phyloP scores from a whole-genome alignment of 2,888 invertebrate species.

The Drosophila siamana region DNA sequence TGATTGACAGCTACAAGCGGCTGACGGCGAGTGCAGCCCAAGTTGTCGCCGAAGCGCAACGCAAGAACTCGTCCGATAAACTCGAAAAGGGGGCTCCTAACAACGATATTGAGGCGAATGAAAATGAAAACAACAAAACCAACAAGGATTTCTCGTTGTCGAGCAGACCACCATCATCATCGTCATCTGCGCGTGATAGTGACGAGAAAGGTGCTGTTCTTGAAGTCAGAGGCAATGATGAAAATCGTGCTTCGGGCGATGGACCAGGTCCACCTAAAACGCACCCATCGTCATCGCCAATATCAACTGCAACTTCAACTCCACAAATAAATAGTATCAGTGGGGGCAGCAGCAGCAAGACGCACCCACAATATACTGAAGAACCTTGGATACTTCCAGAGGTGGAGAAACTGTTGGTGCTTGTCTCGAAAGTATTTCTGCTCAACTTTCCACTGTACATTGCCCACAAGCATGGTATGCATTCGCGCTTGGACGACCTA shows the following conservation, averaged over 20 bases:
- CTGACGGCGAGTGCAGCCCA: slow-evolving; percentile 76
- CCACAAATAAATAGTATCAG: slow-evolving; percentile 9
- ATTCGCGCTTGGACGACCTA: slow-evolving; percentile 92
- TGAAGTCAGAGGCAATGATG: slow-evolving; percentile 42
- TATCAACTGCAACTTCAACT: slow-evolving; percentile 19
- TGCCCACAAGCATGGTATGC: slow-evolving; percentile 93
- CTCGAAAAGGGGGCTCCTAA: slow-evolving; percentile 30
- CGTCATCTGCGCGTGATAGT: slow-evolving; percentile 12
- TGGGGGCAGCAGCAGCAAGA: slow-evolving; percentile 39
- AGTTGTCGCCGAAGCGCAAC: slow-evolving; percentile 67
- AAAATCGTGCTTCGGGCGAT: slow-evolving; percentile 62
- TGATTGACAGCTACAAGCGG: slow-evolving; percentile 86
- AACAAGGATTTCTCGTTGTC: slow-evolving; percentile 41
- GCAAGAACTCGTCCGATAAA: slow-evolving; percentile 32
- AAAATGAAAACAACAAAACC: slow-evolving; percentile 55
- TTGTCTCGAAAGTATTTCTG: slow-evolving; percentile 94
- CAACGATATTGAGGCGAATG: slow-evolving; percentile 39
- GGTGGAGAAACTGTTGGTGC: slow-evolving; percentile 94
- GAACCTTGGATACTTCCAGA: slow-evolving; percentile 92
- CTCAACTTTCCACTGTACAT: slow-evolving; percentile 95
- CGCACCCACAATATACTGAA: slow-evolving; percentile 80
- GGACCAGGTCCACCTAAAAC: slow-evolving; percentile 62
- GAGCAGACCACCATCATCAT: slow-evolving; percentile 16
- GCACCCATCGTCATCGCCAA: slow-evolving; percentile 32
- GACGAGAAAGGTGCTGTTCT: slow-evolving; percentile 43